These are phyloP conservation scores for Hippoglossus stenolepis DNA, from an alignment of 2,113 vertebrate species.

Conservation along the genomic window DNA sequence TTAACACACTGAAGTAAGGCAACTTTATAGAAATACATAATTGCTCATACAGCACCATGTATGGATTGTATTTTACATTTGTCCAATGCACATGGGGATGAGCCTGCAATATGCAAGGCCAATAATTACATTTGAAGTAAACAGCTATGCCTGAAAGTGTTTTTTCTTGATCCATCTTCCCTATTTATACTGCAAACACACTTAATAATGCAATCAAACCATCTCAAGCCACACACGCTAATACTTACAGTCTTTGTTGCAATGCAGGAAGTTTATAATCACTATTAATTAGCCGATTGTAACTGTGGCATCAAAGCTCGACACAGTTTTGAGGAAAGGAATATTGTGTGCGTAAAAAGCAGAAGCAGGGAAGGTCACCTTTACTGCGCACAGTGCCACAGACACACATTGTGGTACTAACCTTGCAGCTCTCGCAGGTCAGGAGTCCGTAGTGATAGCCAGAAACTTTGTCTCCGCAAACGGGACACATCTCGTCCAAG, in stretches of 20 bases:
- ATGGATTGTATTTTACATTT: background rate
- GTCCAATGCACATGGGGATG: background rate
- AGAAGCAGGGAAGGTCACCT: background rate
- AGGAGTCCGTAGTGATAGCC: constrained; percentile 99
- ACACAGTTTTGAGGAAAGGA: background rate
- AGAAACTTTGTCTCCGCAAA: constrained; percentile 98
- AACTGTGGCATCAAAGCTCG: background rate
- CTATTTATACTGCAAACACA: too few relatives aligned
- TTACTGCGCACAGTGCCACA: background rate
- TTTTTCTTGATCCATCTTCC: too few relatives aligned
- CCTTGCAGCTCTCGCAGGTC: constrained; percentile 99
- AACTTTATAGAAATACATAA: background rate
- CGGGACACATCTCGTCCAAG: constrained; percentile 97
- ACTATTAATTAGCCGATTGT: too few relatives aligned
- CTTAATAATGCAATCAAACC: too few relatives aligned
- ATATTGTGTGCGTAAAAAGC: background rate
- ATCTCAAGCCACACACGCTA: too few relatives aligned
- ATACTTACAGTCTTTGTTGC: background rate
- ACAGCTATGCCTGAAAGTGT: too few relatives aligned
- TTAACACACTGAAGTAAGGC: background rate
- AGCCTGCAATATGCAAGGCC: background rate
- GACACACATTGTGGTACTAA: constrained; percentile 69
- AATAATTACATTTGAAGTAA: background rate
- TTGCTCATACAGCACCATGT: background rate
- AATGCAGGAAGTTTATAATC: background rate